Base-by-base conservation (phyloP, 2,113 vertebrate genomes). In the Bungarus multicinctus region DNA sequence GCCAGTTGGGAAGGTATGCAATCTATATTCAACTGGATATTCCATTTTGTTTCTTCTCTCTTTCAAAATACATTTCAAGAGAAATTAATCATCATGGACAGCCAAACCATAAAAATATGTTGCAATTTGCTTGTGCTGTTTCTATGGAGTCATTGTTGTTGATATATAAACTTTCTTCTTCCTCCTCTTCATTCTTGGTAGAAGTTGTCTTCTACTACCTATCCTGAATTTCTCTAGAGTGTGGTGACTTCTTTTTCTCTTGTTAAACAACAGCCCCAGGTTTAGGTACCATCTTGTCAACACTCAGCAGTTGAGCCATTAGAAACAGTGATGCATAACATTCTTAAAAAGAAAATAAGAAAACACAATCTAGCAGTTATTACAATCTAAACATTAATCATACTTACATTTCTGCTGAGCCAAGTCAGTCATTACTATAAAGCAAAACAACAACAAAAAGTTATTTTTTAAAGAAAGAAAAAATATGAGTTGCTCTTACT, bases 401-500 rank as follows among this genome's bases (percentile, higher is more conserved):
- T 88, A 55, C 4, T 9, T 92, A 91, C 53, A 91, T 94, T 95
- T 97, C 90, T 95, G 91, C 93, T 96, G 93, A 94, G 90, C 92
- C 95, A 91, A 96, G 25, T 85, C 95, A 93, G 89, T 96, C 92
- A 90, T 94, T 95, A 94, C 93, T 93, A 85, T 47, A 85, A 20
- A 89, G 60, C 53, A 96, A 94, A 96, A 43, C n/a, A 57, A 89
- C 25, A 58, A 43, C 1, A 20, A 11, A 27, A 58, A 81, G 34
- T 39, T 23, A 43, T 81, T 34, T 74, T 81, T 81, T 74, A 39
- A 81, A n/a, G 10, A 43, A 16, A 47, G 12, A 57, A 30, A 27
- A 86, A 47, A 18, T 22, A 85, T 88, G 94, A 91, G 69, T 85
- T 93, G 97, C 95, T 93, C 97, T 93, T 89, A 94, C 85, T 96